Conservation (phyloP, 2,113 vertebrate genomes). For the Nyctereutes procyonoides region DNA sequence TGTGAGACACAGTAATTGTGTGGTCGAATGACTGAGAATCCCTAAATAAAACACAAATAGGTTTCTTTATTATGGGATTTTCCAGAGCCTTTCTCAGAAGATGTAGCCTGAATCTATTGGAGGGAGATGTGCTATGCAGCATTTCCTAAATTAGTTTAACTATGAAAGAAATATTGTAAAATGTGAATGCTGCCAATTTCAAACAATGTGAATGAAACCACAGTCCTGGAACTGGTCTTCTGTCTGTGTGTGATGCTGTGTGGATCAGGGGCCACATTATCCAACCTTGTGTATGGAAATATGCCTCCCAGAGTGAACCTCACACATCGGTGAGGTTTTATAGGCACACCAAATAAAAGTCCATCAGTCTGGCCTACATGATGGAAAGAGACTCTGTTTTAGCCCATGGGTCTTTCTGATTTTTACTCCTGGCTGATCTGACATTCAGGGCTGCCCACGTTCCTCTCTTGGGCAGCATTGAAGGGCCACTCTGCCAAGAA, state of each 20-base stretch:
- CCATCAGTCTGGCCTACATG: not conserved
- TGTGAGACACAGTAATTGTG: not conserved
- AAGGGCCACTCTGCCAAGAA: not conserved
- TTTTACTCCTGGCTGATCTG: not conserved
- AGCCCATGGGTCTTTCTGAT: not conserved
- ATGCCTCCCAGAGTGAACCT: not conserved
- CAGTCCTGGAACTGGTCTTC: not conserved
- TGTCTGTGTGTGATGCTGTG: not conserved
- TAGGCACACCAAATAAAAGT: not conserved
- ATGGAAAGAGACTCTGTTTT: not conserved
- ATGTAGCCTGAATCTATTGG: not conserved
- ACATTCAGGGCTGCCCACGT: not conserved
- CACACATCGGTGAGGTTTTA: not conserved
- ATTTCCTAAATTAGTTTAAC: not conserved
- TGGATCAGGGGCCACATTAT: not conserved
- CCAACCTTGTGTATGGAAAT: not conserved
- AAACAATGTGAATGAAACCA: not conserved
- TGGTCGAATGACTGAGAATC: not conserved
- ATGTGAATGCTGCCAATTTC: not conserved
- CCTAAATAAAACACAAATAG: not conserved
- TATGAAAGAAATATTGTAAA: not conserved
- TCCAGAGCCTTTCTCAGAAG: not conserved
- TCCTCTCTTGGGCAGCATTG: not conserved
- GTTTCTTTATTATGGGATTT: not conserved
- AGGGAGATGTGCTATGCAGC: not conserved